A percentile compares a stretch with the other conserved stretches of the same genome.
Conservation (phyloP, 2,113 vertebrate genomes). For the Charina bottae region DNA sequence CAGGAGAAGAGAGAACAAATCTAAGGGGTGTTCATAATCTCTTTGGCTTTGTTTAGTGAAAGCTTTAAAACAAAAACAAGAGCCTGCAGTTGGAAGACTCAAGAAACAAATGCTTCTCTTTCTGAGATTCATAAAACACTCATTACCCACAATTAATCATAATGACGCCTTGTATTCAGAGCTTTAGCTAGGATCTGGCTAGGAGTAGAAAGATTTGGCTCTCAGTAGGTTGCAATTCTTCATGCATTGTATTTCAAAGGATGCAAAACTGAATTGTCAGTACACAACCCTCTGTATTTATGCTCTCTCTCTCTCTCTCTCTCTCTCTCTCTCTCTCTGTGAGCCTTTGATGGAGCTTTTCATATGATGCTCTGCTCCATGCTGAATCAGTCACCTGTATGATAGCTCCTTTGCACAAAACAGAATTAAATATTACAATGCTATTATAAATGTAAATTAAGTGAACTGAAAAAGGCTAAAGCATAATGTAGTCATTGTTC, state of each 20-base stretch:
- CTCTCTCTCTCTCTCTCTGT: slow-evolving; percentile 1
- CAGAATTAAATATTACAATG: slow-evolving; percentile 6
- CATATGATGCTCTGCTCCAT: slow-evolving; percentile 19
- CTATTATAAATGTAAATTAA: slow-evolving; percentile 32
- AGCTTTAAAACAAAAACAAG: slow-evolving; percentile 73
- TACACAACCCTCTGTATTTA: slow-evolving; percentile 55
- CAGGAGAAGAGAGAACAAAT: slow-evolving; percentile 60
- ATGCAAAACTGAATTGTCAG: slow-evolving; percentile 63
- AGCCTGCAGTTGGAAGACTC: slow-evolving; percentile 62
- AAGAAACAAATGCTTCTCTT: slow-evolving; percentile 76
- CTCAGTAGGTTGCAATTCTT: slow-evolving; percentile 65
- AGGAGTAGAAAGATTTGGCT: slow-evolving; percentile 66
- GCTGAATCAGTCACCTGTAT: slow-evolving; percentile 8
- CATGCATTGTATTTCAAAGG: slow-evolving; percentile 58
- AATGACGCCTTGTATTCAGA: slow-evolving; percentile 75
- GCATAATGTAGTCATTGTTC: slow-evolving; percentile 9
- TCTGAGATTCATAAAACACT: slow-evolving; percentile 77
- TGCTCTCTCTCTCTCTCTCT: neutral
- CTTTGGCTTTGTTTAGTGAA: slow-evolving; percentile 52
- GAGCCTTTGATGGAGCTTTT: slow-evolving; percentile 28
- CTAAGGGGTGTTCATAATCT: slow-evolving; percentile 60
- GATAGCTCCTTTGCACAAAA: neutral
- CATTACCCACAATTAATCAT: slow-evolving; percentile 83
- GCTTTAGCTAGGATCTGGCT: slow-evolving; percentile 67
- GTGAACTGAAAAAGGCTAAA: slow-evolving; percentile 25